Conservation (phyloP, 2,113 vertebrate genomes). For the Ammodytes dubius region DNA sequence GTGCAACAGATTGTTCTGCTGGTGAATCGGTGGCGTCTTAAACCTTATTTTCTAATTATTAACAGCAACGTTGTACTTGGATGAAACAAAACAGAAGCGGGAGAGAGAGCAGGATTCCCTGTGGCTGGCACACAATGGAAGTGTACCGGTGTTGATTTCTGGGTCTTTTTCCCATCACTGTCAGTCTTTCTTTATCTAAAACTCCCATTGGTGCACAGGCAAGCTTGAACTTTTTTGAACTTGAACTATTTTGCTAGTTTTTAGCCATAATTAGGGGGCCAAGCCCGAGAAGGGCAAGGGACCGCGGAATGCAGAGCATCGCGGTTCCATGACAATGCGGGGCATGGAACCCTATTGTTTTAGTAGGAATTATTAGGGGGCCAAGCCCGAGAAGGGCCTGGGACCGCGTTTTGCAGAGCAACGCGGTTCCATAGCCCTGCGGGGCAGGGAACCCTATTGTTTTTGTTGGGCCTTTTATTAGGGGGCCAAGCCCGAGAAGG, state of each 20-base stretch:
- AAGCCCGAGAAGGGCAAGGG: no score
- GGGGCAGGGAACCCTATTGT: no score
- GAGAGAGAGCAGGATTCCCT: constrained; percentile 25
- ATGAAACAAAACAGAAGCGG: constrained; percentile 38
- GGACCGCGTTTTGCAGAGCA: no score
- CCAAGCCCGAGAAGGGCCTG: no score
- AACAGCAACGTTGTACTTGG: constrained; percentile 36
- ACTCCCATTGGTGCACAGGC: background rate
- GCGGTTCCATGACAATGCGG: no score
- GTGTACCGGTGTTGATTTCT: constrained; percentile 25
- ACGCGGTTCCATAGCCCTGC: no score
- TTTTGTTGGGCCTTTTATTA: no score
- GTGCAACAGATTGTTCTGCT: constrained; percentile 69
- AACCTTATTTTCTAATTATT: constrained; percentile 62
- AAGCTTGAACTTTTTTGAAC: background rate
- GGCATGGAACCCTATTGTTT: no score
- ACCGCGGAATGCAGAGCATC: no score
- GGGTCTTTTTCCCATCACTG: background rate
- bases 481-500: no score
- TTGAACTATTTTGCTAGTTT: background rate
- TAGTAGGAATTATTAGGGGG: no score
- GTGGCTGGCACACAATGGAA: constrained; percentile 17
- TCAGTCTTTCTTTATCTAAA: background rate
- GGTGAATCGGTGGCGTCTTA: constrained; percentile 42
- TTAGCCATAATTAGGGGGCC: background rate